Evolutionary conservation across 2,797 vertebrate species (phyloP), one percentile per base, ranked within the genome.

Genomic region (Bufotes viridis): DNA sequence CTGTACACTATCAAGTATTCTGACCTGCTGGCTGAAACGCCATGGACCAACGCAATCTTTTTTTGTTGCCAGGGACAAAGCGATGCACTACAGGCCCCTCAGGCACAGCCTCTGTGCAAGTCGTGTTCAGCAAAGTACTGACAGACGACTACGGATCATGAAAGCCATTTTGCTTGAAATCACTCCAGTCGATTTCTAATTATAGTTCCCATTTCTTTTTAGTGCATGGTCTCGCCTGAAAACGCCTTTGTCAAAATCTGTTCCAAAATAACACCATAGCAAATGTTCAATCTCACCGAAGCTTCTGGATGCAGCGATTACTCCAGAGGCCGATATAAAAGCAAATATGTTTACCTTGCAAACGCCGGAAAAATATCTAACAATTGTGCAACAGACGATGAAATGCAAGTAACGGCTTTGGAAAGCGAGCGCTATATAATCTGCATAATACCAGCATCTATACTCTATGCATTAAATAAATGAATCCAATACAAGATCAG

Each of bases 71-170:
- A 51, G 60, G 51, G 61, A 86, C 12, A 75, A 51, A 86, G 42
- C 26, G 79, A 78, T 55, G 49, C 20, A 53, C 24, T 79, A 53
- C 84, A 65, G 10, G 49, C 1, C 61, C 84, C 60, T 80, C 49
- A n/a, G 63, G 76, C 63, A 74, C 29, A 55, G n/a, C 24, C 78
- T 8, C 60, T 86, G 60, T 69, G 57, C 75, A 78, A 67, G 55
- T 85, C 84, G 58, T 86, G 76, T 29, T 72, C 63, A 34, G 76
- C 49, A 86, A 80, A 80, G 53, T n/a, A 29, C 42, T 34, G 81
- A 72, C 24, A 57, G 17, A 57, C 8, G 34, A 63, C 55, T 12
- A 60, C 1, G 7, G 29, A 74, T n/a, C 55, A 14, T 58, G 6
- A 84, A 84, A 75, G 29, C 34, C 55, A 84, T 75, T 60, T 60